Base-by-base conservation (phyloP, 1,140 invertebrate species). In the Musca vetustissima region DNA sequence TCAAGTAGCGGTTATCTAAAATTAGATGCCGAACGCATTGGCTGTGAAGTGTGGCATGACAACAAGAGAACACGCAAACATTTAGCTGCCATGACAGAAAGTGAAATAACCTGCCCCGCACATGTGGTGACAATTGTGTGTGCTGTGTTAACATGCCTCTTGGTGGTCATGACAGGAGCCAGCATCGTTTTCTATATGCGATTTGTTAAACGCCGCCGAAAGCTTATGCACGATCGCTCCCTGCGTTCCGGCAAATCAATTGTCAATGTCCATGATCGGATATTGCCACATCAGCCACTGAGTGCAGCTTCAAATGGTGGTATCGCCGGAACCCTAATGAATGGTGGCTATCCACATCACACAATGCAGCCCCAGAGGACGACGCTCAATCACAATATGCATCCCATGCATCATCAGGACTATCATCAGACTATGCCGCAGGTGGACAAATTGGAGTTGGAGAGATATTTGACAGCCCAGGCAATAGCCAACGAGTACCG, bases 121-220 rank as follows among this genome's bases (percentile, higher is more conserved):
- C 80, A 83, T 71, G 81, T 83, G 21, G 79, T 83, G 8, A 83
- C 81, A 8, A 80, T 83, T 25, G 77, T 83, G 0, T 81, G 81
- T 70, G 81, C 81, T 2, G 77, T 83, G 4, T 73, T 83, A 61
- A 83, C 77, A 7, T 72, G 74, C 47, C 64, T 83, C 8, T 66
- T 83, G 64, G 79, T 83, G 25, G 50, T 78, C 14, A 75, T 80
- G 68, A 81, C 79, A 28, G 81, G 74, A 3, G 66, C 76, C 48
- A 82, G 80, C 28, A 76, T 82, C n/a, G 64, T 82, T 0, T 81
- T 80, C 69, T 82, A 82, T 64, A 64, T 83, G 70, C 72, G 78
- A 15, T 80, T 82, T 19, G 79, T 82, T 3, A 81, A 80, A 65
- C 76, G 76, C 0, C 74, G 79, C 1, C 67, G 78, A 71, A 80